These are phyloP conservation scores for Takifugu ocellatus DNA, from an alignment of 2,797 vertebrate genomes.

Conservation along the genomic window DNA sequence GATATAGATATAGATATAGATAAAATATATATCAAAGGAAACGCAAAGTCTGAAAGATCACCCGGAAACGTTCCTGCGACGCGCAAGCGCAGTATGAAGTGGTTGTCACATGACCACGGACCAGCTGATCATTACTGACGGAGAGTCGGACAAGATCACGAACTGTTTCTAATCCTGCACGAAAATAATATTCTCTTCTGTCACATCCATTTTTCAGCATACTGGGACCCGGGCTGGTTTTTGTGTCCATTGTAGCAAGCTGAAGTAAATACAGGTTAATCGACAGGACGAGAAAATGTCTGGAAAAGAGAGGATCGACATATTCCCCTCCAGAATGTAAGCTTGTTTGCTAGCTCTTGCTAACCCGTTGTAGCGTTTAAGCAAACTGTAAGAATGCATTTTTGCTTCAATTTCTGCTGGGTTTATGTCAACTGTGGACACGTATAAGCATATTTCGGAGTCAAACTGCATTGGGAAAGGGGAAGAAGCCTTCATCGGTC, in stretches of 20 bases:
- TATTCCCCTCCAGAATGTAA: slow-evolving; percentile 98
- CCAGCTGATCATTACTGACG: slow-evolving; percentile 64
- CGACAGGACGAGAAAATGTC: slow-evolving; percentile 82
- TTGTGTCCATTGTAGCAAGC: background rate
- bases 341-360: slow-evolving; percentile 41
- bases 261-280: slow-evolving; percentile 4
- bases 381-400: background rate
- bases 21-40: too few relatives aligned
- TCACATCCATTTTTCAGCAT: background rate
- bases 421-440: background rate
- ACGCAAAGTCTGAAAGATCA: slow-evolving; percentile 12
- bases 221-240: background rate
- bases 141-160: slow-evolving; percentile 53
- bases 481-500: slow-evolving; percentile 61
- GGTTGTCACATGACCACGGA: slow-evolving; percentile 65
- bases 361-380: slow-evolving; percentile 29
- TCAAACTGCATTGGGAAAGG: slow-evolving; percentile 47
- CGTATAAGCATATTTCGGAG: background rate
- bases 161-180: slow-evolving; percentile 33
- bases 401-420: background rate
- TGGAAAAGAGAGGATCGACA: slow-evolving; percentile 92
- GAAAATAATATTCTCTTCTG: background rate
- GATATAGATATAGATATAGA: too few relatives aligned
- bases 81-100: slow-evolving; percentile 41
- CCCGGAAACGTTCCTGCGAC: slow-evolving; percentile 64